These are phyloP conservation scores for Spodoptera picta DNA, from an alignment of 2,888 invertebrate genomes.

Conservation along the genomic window DNA sequence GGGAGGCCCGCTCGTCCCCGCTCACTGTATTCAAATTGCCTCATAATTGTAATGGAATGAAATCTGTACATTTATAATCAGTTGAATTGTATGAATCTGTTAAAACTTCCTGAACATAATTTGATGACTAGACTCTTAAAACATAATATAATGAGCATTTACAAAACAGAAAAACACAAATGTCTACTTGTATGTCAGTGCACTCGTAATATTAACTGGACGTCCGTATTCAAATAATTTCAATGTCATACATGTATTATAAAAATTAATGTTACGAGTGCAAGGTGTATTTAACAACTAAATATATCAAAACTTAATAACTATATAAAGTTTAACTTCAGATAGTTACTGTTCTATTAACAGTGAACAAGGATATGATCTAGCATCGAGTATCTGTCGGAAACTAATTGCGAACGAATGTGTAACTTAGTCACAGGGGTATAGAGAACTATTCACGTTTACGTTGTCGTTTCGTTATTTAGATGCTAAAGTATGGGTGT, in stretches of 20 bases:
- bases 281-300: conserved; percentile 68
- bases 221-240: conserved; percentile 44
- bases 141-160: conserved; percentile 87
- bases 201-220: conserved; percentile 62
- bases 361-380: conserved; percentile 60
- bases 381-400: conserved; percentile 60
- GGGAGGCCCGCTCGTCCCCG: conserved; percentile 15
- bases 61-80: conserved; percentile 63
- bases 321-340: conserved; percentile 78
- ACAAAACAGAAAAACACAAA: conserved; percentile 78
- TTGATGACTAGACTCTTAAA: conserved; percentile 88
- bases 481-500: conserved; percentile 4
- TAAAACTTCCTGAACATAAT: conserved; percentile 80
- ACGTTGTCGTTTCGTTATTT: too few relatives aligned
- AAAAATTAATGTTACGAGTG: conserved; percentile 72
- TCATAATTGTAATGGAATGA: conserved; percentile 65
- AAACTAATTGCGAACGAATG: conserved; percentile 53
- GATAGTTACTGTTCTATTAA: conserved; percentile 62
- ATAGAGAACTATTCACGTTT: too few relatives aligned
- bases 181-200: conserved; percentile 65
- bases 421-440: conserved; percentile 19
- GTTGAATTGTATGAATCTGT: conserved; percentile 62
- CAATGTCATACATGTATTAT: conserved; percentile 46
- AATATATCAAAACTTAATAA: conserved; percentile 75
- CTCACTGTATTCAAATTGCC: conserved; percentile 54